Percentiles rank a stretch among this genome's conserved stretches.
These are phyloP conservation scores for Oreohelix idahoensis DNA, from an alignment of 1,140 invertebrate species.

Conservation along the genomic window DNA sequence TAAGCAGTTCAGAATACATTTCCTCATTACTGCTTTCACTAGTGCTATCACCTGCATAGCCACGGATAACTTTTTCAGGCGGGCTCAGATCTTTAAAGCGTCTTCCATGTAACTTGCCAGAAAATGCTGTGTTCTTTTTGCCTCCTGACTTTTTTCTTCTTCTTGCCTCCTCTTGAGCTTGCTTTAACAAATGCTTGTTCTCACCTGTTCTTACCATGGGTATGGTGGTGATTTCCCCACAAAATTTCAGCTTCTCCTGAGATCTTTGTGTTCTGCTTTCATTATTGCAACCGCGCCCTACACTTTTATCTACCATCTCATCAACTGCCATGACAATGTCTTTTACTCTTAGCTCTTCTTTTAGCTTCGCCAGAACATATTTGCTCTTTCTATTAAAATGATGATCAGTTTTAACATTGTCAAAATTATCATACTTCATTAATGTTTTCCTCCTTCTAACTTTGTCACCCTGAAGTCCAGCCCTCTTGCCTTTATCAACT, in stretches of 20 bases:
- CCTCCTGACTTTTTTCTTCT: neutral
- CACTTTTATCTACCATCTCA: neutral
- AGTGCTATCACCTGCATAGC: slow-evolving; percentile 19
- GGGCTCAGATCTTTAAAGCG: slow-evolving; percentile 15
- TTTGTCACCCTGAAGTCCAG: neutral
- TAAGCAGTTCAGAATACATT: neutral
- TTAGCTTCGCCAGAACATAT: neutral
- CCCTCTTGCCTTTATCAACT: neutral
- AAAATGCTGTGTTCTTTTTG: neutral
- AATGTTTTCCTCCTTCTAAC: neutral
- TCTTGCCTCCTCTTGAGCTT: neutral
- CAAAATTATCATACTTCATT: too few species aligned
- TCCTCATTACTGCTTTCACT: slow-evolving; percentile 15
- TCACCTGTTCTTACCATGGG: slow-evolving; percentile 33
- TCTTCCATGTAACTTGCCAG: neutral
- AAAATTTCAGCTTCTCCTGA: neutral
- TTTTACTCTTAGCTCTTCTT: neutral
- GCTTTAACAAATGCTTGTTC: slow-evolving; percentile 20
- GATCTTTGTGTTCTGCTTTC: neutral
- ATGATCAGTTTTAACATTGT: neutral
- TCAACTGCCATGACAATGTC: neutral
- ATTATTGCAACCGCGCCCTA: neutral
- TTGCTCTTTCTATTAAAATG: neutral
- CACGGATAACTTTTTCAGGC: slow-evolving; percentile 12
- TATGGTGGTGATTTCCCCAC: neutral